phyloP scores from a whole-genome alignment of 2,888 invertebrate genomes.

The Anarsia innoxiella region DNA sequence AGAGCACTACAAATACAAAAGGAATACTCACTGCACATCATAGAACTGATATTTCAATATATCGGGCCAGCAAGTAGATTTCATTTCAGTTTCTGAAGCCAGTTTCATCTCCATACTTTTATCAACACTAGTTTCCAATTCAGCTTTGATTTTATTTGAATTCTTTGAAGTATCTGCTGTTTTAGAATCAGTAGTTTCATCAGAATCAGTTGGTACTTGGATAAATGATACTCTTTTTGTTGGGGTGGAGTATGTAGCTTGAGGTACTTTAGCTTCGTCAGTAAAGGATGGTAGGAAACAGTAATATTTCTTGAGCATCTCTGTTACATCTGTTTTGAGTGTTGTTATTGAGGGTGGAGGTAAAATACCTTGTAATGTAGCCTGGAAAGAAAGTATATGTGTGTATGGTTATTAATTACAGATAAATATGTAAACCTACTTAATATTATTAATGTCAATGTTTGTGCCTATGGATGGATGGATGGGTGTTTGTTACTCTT shows the following conservation, averaged over 20 bases:
- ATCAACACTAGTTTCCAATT: constrained; percentile 45
- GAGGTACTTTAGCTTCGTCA: constrained; percentile 38
- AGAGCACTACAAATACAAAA: no score
- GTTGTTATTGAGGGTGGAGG: constrained; percentile 86
- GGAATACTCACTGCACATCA: constrained; percentile 83
- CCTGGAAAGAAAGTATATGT: no score
- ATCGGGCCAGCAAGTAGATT: constrained; percentile 74
- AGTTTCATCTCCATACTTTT: constrained; percentile 48
- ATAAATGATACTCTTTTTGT: constrained; percentile 58
- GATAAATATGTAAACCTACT: no score
- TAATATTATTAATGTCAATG: no score
- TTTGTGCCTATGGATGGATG: no score
- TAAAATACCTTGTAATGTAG: constrained; percentile 79
- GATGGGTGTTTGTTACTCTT: no score
- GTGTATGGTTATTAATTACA: no score
- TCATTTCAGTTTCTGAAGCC: constrained; percentile 50
- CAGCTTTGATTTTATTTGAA: constrained; percentile 24
- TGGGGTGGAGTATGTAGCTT: constrained; percentile 49
- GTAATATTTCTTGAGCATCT: constrained; percentile 77
- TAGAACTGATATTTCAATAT: constrained; percentile 77
- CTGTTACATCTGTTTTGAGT: constrained; percentile 78
- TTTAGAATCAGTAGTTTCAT: constrained; percentile 10
- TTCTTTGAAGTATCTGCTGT: background rate
- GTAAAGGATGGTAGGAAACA: constrained; percentile 68
- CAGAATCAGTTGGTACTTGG: constrained; percentile 41